Evolutionary conservation across 2,797 vertebrate species (phyloP), one percentile per base, ranked within the genome.

Genomic region (Acrocephalus scirpaceus): DNA sequence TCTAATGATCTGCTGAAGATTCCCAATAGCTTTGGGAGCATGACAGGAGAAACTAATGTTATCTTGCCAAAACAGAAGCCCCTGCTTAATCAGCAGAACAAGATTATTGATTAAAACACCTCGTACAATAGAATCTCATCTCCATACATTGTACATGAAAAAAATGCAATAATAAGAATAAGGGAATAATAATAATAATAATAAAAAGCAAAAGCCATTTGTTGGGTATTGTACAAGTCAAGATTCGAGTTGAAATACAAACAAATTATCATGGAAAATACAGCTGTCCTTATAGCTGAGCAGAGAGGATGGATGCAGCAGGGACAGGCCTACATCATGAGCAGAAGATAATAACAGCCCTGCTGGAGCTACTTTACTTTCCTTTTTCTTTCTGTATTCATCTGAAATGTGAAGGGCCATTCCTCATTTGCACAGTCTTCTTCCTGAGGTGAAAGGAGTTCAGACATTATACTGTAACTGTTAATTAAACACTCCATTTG

Each of bases 1-100:
- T 98, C 98, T 98, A 99, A 98, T 98, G 98, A 99, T 99, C 98
- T 98, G 96, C 97, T 97, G 97, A 98, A 98, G 98, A 98, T 98
- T 97, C 97, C 98, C 97, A 97, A 87, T 98, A 97, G 98, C 97
- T 98, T 98, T 98, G 98, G 98, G 98, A 98, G 98, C 98, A 98
- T 98, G 98, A 98, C 98, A 98, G 98, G 97, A 98, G 97, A 98
- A 98, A 98, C 98, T 98, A 98, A 99, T 98, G 98, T 99, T 98
- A 98, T 98, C 98, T 98, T 97, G 97, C 98, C 98, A 98, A 98
- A 98, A 98, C 98, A 98, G 98, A 98, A 98, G 96, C 95, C 96
- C 56, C 91, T 98, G 98, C 98, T 98, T 98, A 99, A 99, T 99
- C 98, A 99, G 98, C 98, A 98, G 98, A 99, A 98, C 98, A 97